A percentile compares a stretch with the other conserved stretches of the same genome.
These are phyloP conservation scores for Hozukius guyotensis DNA, from an alignment of 2,797 vertebrate genomes.

Conservation along the genomic window DNA sequence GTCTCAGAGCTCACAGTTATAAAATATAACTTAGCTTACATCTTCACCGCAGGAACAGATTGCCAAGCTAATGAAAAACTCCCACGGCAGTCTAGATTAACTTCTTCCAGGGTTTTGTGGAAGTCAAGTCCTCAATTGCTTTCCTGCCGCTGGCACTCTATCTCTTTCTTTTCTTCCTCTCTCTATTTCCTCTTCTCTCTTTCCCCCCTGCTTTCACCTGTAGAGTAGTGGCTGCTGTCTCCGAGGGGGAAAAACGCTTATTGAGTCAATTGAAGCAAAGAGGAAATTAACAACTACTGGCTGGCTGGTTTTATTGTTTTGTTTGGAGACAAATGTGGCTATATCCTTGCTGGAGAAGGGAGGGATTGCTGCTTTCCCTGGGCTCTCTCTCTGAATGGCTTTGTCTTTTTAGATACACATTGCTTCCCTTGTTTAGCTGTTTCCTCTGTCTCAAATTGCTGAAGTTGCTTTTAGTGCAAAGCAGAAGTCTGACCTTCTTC, in stretches of 20 bases:
- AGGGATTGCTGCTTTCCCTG: constrained; percentile 8
- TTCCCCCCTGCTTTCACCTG: constrained; percentile 56
- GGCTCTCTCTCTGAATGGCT: constrained; percentile 36
- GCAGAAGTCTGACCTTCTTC: background rate
- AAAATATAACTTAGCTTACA: constrained; percentile 76
- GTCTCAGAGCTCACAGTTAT: constrained; percentile 56
- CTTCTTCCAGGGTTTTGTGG: constrained; percentile 69
- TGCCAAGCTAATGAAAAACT: constrained; percentile 75
- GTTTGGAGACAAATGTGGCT: constrained; percentile 65
- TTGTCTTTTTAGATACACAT: constrained; percentile 39
- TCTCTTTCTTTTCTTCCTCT: constrained; percentile 41
- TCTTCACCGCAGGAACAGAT: constrained; percentile 73
- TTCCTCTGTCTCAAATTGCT: constrained; percentile 12
- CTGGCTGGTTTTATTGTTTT: constrained; percentile 79
- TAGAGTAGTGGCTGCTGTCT: constrained; percentile 59
- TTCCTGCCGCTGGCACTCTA: constrained; percentile 60
- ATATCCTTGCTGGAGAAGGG: constrained; percentile 37
- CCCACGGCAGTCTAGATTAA: constrained; percentile 71
- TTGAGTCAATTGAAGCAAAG: constrained; percentile 71
- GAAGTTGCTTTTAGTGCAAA: constrained; percentile 15
- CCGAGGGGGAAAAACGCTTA: constrained; percentile 50
- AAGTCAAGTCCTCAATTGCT: constrained; percentile 71
- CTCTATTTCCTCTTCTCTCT: constrained; percentile 37
- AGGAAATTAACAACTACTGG: constrained; percentile 76
- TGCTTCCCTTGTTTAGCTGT: constrained; percentile 21